Evolutionary conservation across 1,140 invertebrate species (phyloP).

Genomic region (Drusus annulatus): DNA sequence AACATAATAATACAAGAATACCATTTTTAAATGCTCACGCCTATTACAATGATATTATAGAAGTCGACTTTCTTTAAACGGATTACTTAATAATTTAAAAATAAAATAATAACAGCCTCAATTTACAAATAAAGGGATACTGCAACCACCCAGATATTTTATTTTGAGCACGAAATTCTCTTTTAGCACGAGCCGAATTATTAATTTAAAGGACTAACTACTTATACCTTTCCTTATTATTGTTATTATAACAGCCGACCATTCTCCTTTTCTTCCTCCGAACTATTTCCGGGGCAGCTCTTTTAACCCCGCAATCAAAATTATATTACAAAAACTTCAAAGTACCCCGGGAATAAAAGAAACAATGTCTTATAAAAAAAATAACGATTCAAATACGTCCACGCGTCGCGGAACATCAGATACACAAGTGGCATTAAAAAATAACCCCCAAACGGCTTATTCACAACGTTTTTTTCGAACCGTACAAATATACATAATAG

Average conservation of each 20-base stretch:
- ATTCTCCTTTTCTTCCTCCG: constrained; percentile 41
- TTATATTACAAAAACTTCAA: constrained; percentile 46
- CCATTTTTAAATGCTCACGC: too few relatives aligned
- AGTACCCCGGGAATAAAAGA: constrained; percentile 18
- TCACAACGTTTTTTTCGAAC: constrained; percentile 54
- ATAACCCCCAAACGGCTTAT: constrained; percentile 45
- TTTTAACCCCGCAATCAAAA: constrained; percentile 47
- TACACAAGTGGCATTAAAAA: constrained; percentile 38
- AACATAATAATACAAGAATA: too few relatives aligned
- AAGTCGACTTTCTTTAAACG: too few relatives aligned
- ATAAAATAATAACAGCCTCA: too few relatives aligned
- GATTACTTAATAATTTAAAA: too few relatives aligned
- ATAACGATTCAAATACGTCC: constrained; percentile 37
- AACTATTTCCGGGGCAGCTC: constrained; percentile 56
- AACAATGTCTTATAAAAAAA: constrained; percentile 31
- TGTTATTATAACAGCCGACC: constrained; percentile 43
- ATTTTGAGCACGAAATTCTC: constrained; percentile 13
- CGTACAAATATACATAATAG: constrained; percentile 53
- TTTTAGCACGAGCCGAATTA: constrained; percentile 52
- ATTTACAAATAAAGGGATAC: neutral
- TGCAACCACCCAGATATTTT: constrained; percentile 19
- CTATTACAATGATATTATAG: too few relatives aligned
- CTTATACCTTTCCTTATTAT: constrained; percentile 49
- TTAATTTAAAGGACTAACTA: constrained; percentile 55
- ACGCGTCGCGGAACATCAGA: constrained; percentile 36